These are phyloP conservation scores for Seriola quinqueradiata DNA, from an alignment of 2,113 vertebrate species.

Conservation along the genomic window DNA sequence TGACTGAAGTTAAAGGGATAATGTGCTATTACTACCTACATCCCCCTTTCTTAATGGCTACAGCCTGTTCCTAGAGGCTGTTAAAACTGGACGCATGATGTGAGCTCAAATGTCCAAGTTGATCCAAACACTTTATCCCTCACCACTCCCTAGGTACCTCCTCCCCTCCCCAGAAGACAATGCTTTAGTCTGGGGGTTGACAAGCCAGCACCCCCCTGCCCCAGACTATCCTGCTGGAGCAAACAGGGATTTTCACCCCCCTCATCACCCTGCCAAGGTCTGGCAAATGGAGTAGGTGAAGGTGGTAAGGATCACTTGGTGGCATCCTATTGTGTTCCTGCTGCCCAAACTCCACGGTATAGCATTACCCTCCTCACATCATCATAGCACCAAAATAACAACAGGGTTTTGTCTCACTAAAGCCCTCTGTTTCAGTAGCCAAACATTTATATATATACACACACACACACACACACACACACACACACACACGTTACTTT, in stretches of 20 bases:
- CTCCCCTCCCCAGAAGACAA: constrained; percentile 11
- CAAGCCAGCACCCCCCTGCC: neutral
- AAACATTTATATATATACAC: constrained; percentile 17
- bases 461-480: constrained; percentile 1
- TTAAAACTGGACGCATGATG: constrained; percentile 38
- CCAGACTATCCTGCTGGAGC: constrained; percentile 11
- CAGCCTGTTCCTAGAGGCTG: constrained; percentile 6
- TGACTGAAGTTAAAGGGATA: neutral
- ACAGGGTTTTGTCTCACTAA: constrained; percentile 61
- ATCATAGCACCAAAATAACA: constrained; percentile 71
- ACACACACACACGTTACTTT: constrained; percentile 1
- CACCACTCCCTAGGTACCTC: constrained; percentile 13
- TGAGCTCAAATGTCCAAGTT: constrained; percentile 30
- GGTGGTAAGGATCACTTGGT: constrained; percentile 42
- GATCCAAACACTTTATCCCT: constrained; percentile 45
- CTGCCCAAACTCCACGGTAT: constrained; percentile 26
- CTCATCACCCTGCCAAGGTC: constrained; percentile 36
- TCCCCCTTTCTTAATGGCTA: constrained; percentile 3
- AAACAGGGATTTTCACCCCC: constrained; percentile 47
- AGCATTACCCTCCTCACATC: constrained; percentile 52
- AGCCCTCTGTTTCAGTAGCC: constrained; percentile 57
- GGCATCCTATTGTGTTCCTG: constrained; percentile 48
- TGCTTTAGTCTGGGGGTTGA: constrained; percentile 14
- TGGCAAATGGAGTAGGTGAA: constrained; percentile 14
- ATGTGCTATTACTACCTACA: neutral